Evolutionary conservation across 2,113 vertebrate species (phyloP).

Genomic region (Peromyscus polionotus): DNA sequence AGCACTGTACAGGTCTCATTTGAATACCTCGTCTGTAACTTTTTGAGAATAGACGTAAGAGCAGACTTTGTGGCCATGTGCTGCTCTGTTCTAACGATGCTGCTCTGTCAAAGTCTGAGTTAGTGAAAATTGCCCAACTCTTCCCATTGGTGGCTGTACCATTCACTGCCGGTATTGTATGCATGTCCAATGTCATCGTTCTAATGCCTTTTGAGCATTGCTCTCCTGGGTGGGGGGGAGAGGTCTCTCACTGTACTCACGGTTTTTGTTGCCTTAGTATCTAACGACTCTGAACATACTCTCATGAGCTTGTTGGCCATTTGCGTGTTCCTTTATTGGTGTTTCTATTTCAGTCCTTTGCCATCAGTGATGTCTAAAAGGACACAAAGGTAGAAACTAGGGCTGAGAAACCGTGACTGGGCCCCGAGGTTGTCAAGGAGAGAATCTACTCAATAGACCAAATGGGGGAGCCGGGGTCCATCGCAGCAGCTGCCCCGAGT

Average conservation of each 20-base stretch:
- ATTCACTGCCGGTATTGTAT: background rate
- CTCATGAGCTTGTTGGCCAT: background rate
- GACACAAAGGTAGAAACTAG: background rate
- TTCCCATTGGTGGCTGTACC: background rate
- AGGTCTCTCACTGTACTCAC: background rate
- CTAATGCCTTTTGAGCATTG: background rate
- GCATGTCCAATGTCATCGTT: too few species aligned
- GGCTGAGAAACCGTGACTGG: background rate
- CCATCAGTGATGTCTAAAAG: background rate
- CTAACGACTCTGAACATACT: background rate
- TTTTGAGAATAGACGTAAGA: background rate
- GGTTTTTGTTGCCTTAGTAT: background rate
- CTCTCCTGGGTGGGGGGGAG: background rate
- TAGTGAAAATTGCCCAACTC: background rate
- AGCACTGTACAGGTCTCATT: background rate
- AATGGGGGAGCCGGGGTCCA: background rate
- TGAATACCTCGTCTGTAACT: background rate
- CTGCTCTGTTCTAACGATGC: background rate
- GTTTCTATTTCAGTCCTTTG: background rate
- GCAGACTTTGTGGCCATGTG: background rate
- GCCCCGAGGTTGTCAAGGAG: background rate
- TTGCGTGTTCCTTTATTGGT: background rate
- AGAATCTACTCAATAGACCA: background rate
- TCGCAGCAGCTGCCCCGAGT: background rate
- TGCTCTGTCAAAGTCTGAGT: background rate